Evolutionary conservation across 2,113 vertebrate genomes (phyloP).

Genomic region (Albula glossodonta): DNA sequence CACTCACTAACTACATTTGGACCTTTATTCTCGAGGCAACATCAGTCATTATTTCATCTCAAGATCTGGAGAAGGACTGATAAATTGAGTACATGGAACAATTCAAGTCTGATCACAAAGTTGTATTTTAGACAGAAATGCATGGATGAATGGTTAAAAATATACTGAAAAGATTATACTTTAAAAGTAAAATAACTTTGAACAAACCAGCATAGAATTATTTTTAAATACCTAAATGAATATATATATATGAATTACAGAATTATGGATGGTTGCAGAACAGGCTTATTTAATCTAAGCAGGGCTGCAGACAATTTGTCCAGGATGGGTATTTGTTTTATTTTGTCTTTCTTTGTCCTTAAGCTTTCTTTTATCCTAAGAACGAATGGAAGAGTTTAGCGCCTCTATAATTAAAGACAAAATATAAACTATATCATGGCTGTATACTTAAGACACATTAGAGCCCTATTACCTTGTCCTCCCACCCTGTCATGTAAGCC

Average conservation of each 20-base stretch:
- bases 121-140: constrained; percentile 51
- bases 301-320: constrained; percentile 45
- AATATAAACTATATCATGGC: constrained; percentile 32
- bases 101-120: constrained; percentile 19
- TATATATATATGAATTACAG: constrained; percentile 41
- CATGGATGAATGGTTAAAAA: constrained; percentile 65
- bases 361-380: constrained; percentile 7
- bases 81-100: constrained; percentile 61
- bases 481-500: neutral
- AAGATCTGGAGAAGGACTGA: constrained; percentile 53
- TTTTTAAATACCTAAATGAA: constrained; percentile 72
- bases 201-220: constrained; percentile 67
- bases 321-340: constrained; percentile 27
- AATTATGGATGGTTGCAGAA: constrained; percentile 42
- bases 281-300: constrained; percentile 49
- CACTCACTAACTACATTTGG: constrained; percentile 9
- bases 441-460: constrained; percentile 39
- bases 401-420: constrained; percentile 43
- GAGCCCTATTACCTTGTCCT: constrained; percentile 46
- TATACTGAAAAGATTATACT: constrained; percentile 68
- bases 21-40: constrained; percentile 49
- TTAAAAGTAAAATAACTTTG: constrained; percentile 60
- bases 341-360: constrained; percentile 31
- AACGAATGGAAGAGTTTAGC: constrained; percentile 28
- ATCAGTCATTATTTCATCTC: constrained; percentile 60